These are phyloP conservation scores for Netelia melanura DNA, from an alignment of 2,888 invertebrate species.

Conservation along the genomic window DNA sequence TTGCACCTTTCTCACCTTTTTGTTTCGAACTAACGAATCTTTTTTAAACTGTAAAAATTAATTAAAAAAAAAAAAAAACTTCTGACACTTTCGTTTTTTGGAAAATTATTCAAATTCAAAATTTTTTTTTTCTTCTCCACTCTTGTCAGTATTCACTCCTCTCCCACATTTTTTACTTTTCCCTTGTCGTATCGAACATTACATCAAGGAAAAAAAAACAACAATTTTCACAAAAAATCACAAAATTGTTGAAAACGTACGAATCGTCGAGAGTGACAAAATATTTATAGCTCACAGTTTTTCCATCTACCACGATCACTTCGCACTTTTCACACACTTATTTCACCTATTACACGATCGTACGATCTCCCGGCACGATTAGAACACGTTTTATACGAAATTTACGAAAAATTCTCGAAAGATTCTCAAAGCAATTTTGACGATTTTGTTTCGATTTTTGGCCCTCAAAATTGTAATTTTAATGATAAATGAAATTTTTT, in stretches of 20 bases:
- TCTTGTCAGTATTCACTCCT: constrained; percentile 25
- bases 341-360: not conserved
- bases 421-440: not conserved
- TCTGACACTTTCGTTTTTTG: not conserved
- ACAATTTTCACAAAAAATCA: not conserved
- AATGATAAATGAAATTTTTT: not conserved
- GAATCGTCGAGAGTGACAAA: no score
- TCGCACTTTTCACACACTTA: constrained; percentile 14
- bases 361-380: not conserved
- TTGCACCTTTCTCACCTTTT: no score
- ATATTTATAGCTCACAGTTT: no score
- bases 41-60: not conserved
- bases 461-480: not conserved
- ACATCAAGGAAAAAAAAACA: not conserved
- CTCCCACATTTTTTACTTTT: constrained; percentile 49
- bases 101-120: not conserved
- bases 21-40: not conserved
- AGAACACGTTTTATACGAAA: not conserved
- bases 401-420: not conserved
- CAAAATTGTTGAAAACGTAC: no score
- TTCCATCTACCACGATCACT: not conserved
- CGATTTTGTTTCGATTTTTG: not conserved
- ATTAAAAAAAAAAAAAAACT: not conserved
- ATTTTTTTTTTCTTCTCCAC: constrained; percentile 13
- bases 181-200: not conserved